Conservation (phyloP, 2,797 vertebrate genomes). For the Acanthiza pusilla region DNA sequence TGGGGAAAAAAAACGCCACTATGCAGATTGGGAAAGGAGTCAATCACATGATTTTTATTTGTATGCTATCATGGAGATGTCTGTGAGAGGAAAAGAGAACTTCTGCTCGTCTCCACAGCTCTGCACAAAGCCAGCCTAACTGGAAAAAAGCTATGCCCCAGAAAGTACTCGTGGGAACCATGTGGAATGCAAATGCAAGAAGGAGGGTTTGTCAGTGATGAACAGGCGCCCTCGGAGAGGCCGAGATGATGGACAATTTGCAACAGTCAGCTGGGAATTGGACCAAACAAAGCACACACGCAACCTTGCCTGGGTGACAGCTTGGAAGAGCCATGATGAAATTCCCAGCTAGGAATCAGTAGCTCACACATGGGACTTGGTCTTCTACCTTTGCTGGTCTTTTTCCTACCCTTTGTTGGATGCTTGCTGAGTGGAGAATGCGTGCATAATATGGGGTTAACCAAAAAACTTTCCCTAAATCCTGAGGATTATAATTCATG, state of each 20-base stretch:
- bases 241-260: background rate
- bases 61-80: background rate
- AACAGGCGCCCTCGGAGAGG: background rate
- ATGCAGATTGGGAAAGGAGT: slow-evolving; percentile 10
- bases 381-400: background rate
- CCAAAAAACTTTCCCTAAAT: background rate
- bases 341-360: background rate
- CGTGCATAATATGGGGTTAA: background rate
- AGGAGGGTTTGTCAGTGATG: background rate
- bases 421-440: background rate
- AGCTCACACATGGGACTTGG: background rate
- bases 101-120: slow-evolving; percentile 7
- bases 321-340: background rate
- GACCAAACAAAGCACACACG: background rate
- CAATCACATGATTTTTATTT: slow-evolving; percentile 37
- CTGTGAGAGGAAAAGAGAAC: slow-evolving; percentile 28
- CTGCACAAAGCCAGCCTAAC: background rate
- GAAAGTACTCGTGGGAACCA: background rate
- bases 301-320: background rate
- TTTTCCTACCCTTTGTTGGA: background rate
- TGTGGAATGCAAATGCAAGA: background rate
- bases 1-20: background rate
- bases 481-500: background rate
- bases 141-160: background rate
- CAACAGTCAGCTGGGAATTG: background rate